Evolutionary conservation across 1,140 invertebrate genomes (phyloP), one percentile per base, ranked within the genome.

Genomic region (Drosophila ficusphila): DNA sequence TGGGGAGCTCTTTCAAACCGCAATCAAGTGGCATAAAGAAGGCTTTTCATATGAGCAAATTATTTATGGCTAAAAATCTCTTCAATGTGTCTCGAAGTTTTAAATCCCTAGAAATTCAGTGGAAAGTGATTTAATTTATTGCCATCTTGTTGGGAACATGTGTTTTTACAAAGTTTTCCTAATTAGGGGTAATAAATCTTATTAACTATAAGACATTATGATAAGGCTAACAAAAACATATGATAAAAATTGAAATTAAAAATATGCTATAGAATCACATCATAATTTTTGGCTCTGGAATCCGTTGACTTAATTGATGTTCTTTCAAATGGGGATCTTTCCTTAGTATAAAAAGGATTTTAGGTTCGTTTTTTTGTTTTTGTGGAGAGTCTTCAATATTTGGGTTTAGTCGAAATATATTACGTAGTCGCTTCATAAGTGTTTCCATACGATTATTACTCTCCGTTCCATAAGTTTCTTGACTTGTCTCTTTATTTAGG

Each of bases 101-200:
- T 48, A 73, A 81, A 79, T 76, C 71, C 76, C 58, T 62, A 47
- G 52, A 34, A 14, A n/a, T 62, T 29, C 41, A 25, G 31, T 31
- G 39, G 48, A 44, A 52, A 48, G 58, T 54, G 25, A 53, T 78
- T 57, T 81, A 81, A 85, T 85, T 85, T 85, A 85, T 85, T 64
- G 62, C 68, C 54, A 39, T 46, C 36, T 27, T 29, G 14, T 8
- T 27, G 49, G 82, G 47, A 75, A 42, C 81, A 85, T 81, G 34
- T 85, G 81, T 74, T 69, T 12, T n/a, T 11, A 33, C 19, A 48
- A 69, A 70, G 25, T 58, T 53, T 73, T 19, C 33, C 57, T 86
- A 86, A 85, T 85, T 85, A 58, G 48, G 38, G 19, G 34, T 65
- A 57, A 61, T 82, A 48, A 18, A 60, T 72, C 81, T 73, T 69